phyloP scores from a whole-genome alignment of 2,113 vertebrate species.

The Parotia lawesii region DNA sequence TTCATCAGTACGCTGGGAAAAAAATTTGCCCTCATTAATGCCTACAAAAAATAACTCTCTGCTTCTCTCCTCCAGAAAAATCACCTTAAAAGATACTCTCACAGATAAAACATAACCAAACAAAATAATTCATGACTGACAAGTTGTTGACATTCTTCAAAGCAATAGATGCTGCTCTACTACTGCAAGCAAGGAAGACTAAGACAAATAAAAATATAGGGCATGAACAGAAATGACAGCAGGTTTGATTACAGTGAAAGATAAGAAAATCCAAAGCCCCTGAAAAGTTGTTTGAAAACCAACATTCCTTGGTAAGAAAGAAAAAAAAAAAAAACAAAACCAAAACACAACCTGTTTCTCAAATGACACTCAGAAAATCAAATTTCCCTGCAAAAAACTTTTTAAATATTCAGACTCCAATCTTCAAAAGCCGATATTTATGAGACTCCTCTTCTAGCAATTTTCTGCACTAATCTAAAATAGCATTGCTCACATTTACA shows the following conservation, averaged over 20 bases:
- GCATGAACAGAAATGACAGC: background rate
- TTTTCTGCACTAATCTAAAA: constrained; percentile 19
- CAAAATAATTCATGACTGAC: background rate
- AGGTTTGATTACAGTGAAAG: background rate
- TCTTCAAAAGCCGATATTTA: background rate
- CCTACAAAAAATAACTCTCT: background rate
- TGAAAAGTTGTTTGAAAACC: background rate
- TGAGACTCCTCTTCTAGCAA: background rate
- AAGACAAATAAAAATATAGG: background rate
- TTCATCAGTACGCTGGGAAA: background rate
- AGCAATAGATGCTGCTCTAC: background rate
- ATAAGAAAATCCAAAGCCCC: background rate
- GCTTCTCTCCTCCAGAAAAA: background rate
- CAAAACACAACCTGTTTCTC: background rate
- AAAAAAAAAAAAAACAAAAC: fast-evolving
- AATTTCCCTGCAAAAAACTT: background rate
- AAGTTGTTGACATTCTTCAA: background rate
- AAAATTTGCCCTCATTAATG: background rate
- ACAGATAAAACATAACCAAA: background rate
- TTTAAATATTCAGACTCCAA: background rate
- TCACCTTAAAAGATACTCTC: background rate
- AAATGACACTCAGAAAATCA: background rate
- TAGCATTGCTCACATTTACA: constrained; percentile 10
- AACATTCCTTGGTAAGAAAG: background rate
- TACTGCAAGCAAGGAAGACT: background rate